Evolutionary conservation across 2,113 vertebrate species (phyloP), one percentile per base, ranked within the genome.

Genomic region (Jacana jacana): DNA sequence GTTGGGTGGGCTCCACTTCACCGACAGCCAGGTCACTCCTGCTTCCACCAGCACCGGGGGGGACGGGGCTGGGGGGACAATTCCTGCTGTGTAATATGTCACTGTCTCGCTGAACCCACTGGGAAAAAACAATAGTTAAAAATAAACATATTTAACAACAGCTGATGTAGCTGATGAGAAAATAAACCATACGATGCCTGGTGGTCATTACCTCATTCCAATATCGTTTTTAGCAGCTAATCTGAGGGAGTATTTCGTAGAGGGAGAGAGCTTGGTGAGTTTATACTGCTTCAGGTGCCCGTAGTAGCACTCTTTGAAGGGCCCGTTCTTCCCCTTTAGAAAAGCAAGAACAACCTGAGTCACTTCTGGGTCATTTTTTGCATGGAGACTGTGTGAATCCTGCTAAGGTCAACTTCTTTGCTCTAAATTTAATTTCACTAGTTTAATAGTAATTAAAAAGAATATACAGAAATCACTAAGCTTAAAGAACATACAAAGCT

Each of bases 171-270:
- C 1, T 39, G 42, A 52, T 12, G 28, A 76, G 68, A 78, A 30
- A 49, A 44, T 19, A 17, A 72, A 25, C 6, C 22, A 30, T 14
- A 23, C 2, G 54, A n/a, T 7, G 65, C 3, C 17, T 1, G 6
- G 12, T 11, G 65, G 10, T 70, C 20, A 5, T 63, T 97, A 98
- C 98, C 98, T 98, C 97, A 98, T 97, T 61, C 98, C 98, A 24
- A 98, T 97, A 66, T 98, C 97, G 22, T 98, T 98, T 94, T 98
- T 98, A 95, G 98, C 98, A 89, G 98, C 98, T 91, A 99, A 73
- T 95, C 98, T 97, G 95, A 99, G 98, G 2, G 96, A 94, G 37
- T 98, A 98, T 86, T 97, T 98, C 7, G 98, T 98, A 23, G 98
- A 98, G 65, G 98, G 98, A 58, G 72, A 61, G 63, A 99, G 97